These are phyloP conservation scores for Serranus cabrilla DNA, from an alignment of 2,797 vertebrate genomes.

Conservation along the genomic window DNA sequence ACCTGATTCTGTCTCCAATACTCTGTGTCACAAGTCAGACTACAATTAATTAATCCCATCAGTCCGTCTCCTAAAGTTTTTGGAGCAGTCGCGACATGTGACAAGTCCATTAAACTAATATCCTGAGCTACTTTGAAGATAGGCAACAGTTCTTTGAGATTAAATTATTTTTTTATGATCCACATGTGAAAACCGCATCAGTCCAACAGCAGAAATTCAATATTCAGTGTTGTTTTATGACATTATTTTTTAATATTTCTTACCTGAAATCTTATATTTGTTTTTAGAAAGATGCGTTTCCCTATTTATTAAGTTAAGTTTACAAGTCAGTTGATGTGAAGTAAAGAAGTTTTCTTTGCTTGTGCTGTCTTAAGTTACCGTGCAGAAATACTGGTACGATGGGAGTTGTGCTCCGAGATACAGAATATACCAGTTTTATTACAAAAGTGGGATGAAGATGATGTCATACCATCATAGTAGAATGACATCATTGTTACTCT, in stretches of 20 bases:
- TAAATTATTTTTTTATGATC: not conserved
- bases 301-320: too few relatives aligned
- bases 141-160: conserved; percentile 9
- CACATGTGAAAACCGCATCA: not conserved
- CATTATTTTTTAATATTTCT: not conserved
- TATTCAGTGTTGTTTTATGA: not conserved
- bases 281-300: not conserved
- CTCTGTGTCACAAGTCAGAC: not conserved
- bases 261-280: not conserved
- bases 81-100: not conserved
- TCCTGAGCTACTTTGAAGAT: not conserved
- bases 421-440: not conserved
- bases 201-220: not conserved
- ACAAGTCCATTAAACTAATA: conserved; percentile 17
- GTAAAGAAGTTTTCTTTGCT: too few relatives aligned
- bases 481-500: not conserved
- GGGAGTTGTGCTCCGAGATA: too few relatives aligned
- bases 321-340: too few relatives aligned
- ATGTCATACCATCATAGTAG: not conserved
- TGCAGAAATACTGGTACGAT: too few relatives aligned
- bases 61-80: not conserved
- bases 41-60: conserved; percentile 13
- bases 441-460: not conserved
- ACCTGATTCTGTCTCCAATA: not conserved
- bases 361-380: too few relatives aligned